Evolutionary conservation across 2,113 vertebrate genomes (phyloP), one percentile per base, ranked within the genome.

Genomic region (Laticauda laticaudata): DNA sequence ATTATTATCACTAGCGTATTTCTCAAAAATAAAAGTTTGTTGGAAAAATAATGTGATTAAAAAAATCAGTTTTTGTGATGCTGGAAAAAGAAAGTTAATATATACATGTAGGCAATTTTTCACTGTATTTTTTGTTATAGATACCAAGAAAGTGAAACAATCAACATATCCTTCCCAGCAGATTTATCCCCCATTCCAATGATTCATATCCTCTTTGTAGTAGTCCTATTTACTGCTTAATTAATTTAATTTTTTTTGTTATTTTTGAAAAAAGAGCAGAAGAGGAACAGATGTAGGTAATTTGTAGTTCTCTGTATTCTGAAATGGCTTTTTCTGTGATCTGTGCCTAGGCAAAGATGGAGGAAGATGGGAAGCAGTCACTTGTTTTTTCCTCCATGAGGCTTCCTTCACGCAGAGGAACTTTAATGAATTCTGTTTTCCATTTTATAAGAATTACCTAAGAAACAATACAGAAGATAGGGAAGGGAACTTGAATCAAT

Each of bases 401-500:
- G 24, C 18, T 55, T 53, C 59, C 24, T 75, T 18, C 48, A 45
- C 5, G 26, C 34, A 81, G 34, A 81, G 34, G n/a, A 57, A 59
- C 6, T 87, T 11, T 53, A 51, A 39, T 29, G 51, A 6, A 21
- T 87, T 88, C 39, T 85, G 55, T 23, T 48, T 57, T 45, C n/a
- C 61, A 39, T 92, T 90, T 57, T 55, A 54, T 39, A 90, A 57
- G 90, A 48, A 55, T 29, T 34, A 43, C 14, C n/a, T 55, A 45
- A 87, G n/a, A 93, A 93, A 64, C 20, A 87, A 39, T 4, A 11
- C 5, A 7, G 88, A 18, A 1, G 88, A 24, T 1, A 26, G 39
- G 39, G 34, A 20, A 75, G 48, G 81, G n/a, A 0, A 89, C 4
- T 56, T 92, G 89, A 93, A 92, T 51, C 93, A 95, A 92, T 88